Conservation (phyloP, 2,113 vertebrate genomes). For the Mesoclemmys tuberculata region DNA sequence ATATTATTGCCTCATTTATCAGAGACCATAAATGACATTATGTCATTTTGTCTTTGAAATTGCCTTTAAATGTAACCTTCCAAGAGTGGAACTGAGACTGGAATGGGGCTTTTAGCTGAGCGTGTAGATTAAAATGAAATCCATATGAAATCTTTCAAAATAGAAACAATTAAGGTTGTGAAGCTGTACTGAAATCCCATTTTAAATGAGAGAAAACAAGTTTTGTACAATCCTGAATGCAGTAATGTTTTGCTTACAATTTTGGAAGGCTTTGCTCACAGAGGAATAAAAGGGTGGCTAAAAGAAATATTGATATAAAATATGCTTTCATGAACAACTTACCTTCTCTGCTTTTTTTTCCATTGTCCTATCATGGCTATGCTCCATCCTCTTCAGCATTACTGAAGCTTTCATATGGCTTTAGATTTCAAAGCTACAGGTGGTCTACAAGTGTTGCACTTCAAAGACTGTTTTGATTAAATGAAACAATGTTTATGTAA, state of each 20-base stretch:
- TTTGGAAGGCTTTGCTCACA: conserved; percentile 24
- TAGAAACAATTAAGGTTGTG: conserved; percentile 43
- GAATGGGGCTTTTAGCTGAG: background rate
- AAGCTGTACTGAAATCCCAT: conserved; percentile 25
- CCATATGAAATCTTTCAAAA: conserved; percentile 30
- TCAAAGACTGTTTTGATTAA: conserved; percentile 89
- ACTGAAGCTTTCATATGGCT: conserved; percentile 76
- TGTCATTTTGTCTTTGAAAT: background rate
- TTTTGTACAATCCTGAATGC: background rate
- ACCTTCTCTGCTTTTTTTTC: conserved; percentile 52
- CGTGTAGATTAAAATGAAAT: background rate
- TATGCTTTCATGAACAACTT: conserved; percentile 52
- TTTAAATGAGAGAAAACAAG: conserved; percentile 32
- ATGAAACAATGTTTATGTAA: conserved; percentile 84
- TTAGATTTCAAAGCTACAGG: conserved; percentile 90
- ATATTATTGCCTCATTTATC: background rate
- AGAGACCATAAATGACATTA: background rate
- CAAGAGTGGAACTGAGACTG: background rate
- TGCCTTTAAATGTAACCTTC: background rate
- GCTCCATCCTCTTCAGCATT: conserved; percentile 46
- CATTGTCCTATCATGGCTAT: conserved; percentile 38
- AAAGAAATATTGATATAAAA: conserved; percentile 76
- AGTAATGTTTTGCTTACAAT: conserved; percentile 27
- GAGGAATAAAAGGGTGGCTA: conserved; percentile 47
- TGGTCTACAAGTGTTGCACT: conserved; percentile 83